Percentiles rank a stretch among this genome's conserved stretches.
Evolutionary conservation across 2,113 vertebrate species (phyloP).

Genomic region (Camelus bactrianus): DNA sequence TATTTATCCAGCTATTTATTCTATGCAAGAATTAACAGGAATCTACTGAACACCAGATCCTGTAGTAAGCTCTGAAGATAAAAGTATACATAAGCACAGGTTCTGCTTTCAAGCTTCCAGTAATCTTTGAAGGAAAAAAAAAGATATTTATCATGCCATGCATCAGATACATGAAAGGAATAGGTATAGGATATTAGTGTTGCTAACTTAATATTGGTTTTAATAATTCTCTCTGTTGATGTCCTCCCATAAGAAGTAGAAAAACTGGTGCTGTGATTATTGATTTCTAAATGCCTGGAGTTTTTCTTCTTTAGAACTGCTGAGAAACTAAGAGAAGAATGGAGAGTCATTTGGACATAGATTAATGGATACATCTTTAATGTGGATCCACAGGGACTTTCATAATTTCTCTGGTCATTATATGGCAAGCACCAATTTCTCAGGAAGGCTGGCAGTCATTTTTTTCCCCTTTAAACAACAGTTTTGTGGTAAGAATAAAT

Average conservation of each 20-base stretch:
- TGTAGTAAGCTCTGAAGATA: neutral
- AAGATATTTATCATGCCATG: neutral
- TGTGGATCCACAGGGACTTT: neutral
- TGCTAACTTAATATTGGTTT: neutral
- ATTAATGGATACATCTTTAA: neutral
- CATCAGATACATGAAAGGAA: neutral
- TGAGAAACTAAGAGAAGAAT: neutral
- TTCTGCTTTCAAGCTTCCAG: neutral
- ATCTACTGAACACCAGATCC: accelerated
- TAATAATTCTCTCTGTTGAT: slow-evolving; percentile 5
- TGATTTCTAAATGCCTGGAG: slow-evolving; percentile 9
- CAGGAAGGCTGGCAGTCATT: neutral
- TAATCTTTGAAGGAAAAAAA: neutral
- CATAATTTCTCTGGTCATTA: neutral
- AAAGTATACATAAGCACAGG: neutral
- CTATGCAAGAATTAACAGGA: neutral
- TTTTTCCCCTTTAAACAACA: neutral
- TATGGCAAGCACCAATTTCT: neutral
- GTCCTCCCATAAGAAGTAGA: neutral
- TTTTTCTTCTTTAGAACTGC: neutral
- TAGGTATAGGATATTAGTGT: neutral
- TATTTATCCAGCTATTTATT: neutral
- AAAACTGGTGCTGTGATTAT: neutral
- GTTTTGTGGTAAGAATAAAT: slow-evolving; percentile 1
- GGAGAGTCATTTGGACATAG: neutral